These are phyloP conservation scores for Griposia aprilina DNA, from an alignment of 2,888 invertebrate genomes.

Conservation along the genomic window DNA sequence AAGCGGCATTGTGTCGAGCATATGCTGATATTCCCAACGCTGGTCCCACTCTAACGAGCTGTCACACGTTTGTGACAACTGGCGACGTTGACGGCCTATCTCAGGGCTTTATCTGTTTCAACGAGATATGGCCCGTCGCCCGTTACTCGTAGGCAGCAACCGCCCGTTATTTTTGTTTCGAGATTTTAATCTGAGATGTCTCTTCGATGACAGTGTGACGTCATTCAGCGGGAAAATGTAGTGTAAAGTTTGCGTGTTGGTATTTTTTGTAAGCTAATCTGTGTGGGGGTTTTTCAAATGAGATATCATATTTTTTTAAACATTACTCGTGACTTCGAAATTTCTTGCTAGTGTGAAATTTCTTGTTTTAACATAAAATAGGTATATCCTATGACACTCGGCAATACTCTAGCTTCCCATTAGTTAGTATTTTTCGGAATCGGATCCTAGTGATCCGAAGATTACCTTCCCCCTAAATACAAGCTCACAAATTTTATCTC, in stretches of 20 bases:
- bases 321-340: background rate
- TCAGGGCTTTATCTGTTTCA: conserved; percentile 73
- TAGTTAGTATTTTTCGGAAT: too few species aligned
- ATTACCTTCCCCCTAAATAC: too few species aligned
- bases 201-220: conserved; percentile 55
- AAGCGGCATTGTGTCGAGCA: conserved; percentile 51
- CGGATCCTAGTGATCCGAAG: too few species aligned
- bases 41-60: conserved; percentile 75
- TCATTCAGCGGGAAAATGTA: conserved; percentile 40
- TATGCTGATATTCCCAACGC: conserved; percentile 69
- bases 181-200: conserved; percentile 75
- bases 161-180: conserved; percentile 72
- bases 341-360: too few species aligned
- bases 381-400: too few species aligned
- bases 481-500: too few species aligned
- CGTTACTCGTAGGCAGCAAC: conserved; percentile 44
- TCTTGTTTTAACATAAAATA: too few species aligned
- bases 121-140: conserved; percentile 62
- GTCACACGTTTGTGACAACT: conserved; percentile 73
- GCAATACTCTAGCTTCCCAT: too few species aligned
- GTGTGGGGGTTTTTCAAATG: background rate
- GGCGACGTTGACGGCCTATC: conserved; percentile 70
- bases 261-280: conserved; percentile 16
- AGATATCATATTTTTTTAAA: background rate
- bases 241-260: conserved; percentile 23